Evolutionary conservation across 1,140 invertebrate genomes (phyloP).

Genomic region (Trichoplusia ni): DNA sequence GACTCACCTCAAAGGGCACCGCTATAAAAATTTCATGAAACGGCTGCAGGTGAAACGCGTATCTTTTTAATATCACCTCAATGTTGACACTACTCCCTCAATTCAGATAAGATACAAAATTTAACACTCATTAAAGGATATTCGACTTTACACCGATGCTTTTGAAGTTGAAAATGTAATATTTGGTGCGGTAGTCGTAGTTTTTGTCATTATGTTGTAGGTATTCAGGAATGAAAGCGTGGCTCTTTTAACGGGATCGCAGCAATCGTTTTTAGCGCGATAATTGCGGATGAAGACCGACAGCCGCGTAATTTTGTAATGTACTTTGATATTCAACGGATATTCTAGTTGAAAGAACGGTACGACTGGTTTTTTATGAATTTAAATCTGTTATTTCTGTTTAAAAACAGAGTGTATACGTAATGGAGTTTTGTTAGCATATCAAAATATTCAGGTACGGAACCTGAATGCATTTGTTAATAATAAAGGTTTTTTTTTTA

Average conservation of each 20-base stretch:
- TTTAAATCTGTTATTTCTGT: background rate
- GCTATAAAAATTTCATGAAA: conserved; percentile 52
- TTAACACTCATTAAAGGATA: conserved; percentile 6
- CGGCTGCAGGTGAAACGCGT: conserved; percentile 37
- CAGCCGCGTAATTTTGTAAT: conserved; percentile 37
- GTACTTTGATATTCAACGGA: conserved; percentile 33
- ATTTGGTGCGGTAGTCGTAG: background rate
- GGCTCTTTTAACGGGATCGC: conserved; percentile 46
- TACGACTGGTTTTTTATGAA: background rate
- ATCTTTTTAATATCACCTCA: conserved; percentile 51
- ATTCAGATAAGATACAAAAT: conserved; percentile 38
- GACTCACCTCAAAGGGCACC: conserved; percentile 45
- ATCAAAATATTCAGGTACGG: background rate
- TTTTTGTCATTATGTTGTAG: conserved; percentile 30
- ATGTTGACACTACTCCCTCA: conserved; percentile 37
- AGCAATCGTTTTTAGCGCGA: conserved; percentile 45
- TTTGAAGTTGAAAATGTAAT: conserved; percentile 15
- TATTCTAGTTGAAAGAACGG: background rate
- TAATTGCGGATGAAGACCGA: conserved; percentile 46
- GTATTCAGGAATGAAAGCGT: conserved; percentile 41
- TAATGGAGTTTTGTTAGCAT: background rate
- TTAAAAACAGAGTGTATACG: background rate
- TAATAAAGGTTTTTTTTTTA: no score
- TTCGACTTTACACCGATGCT: conserved; percentile 17
- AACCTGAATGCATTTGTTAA: no score